A percentile compares a stretch with the other conserved stretches of the same genome.
Conservation (phyloP, 2,113 vertebrate genomes). For the Sinocyclocheilus anshuiensis region DNA sequence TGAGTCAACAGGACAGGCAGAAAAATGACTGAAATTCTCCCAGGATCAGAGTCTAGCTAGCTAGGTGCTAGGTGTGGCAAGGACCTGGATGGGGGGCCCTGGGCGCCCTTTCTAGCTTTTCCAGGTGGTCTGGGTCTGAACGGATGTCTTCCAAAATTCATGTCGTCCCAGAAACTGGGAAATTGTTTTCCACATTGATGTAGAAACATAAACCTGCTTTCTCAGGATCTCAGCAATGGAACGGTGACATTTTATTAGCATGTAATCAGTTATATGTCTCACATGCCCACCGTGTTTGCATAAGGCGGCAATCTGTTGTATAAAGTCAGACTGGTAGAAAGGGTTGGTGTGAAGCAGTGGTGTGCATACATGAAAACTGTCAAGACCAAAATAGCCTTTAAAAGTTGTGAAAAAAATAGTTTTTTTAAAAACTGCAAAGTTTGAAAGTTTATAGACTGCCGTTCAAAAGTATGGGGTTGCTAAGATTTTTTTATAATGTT, state of each 20-base stretch:
- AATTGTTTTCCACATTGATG: background rate
- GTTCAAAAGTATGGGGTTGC: background rate
- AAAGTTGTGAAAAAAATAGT: background rate
- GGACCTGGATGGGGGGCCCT: background rate
- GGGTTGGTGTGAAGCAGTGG: background rate
- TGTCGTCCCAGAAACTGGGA: background rate
- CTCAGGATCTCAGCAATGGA: background rate
- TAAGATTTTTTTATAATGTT: background rate
- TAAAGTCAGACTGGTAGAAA: background rate
- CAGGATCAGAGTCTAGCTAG: conserved; percentile 1
- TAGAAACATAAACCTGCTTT: background rate
- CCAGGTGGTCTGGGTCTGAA: background rate
- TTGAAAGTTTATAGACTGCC: background rate
- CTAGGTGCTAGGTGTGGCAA: conserved; percentile 2
- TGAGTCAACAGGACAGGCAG: conserved; percentile 14
- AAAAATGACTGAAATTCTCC: conserved; percentile 28
- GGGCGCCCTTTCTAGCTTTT: background rate
- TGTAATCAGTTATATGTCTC: conserved; percentile 6
- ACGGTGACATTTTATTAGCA: conserved; percentile 8
- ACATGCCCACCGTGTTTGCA: conserved; percentile 43
- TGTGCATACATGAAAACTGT: background rate
- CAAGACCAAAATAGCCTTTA: background rate
- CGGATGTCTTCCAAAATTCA: background rate
- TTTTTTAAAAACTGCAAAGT: background rate
- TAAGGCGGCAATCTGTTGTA: conserved; percentile 33